phyloP scores from a whole-genome alignment of 37 sponge, comb jelly and placozoan species.

The Theonella swinhoei region DNA sequence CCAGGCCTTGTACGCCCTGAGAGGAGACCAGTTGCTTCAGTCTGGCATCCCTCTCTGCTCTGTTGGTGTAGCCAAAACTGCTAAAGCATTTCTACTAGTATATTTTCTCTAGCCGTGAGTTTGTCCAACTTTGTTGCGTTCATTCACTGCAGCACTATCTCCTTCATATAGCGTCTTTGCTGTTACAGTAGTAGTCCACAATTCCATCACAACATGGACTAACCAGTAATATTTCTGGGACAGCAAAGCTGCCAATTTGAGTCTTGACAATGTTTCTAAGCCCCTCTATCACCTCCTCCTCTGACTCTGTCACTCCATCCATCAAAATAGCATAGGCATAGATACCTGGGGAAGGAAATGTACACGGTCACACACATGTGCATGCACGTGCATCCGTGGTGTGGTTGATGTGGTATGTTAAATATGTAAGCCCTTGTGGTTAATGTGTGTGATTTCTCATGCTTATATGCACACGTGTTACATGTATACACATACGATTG shows the following conservation, averaged over 20 bases:
- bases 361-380: no score
- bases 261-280: constrained; percentile 35
- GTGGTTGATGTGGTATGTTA: no score
- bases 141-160: background rate
- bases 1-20: no score
- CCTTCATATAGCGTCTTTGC: background rate
- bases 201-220: no score
- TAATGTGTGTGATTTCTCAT: background rate
- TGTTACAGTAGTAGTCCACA: background rate
- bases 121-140: background rate
- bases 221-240: constrained; percentile 81
- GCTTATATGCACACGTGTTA: background rate
- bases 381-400: no score
- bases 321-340: constrained; percentile 88
- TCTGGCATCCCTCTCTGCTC: no score
- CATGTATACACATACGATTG: no score
- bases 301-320: constrained; percentile 64
- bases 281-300: constrained; percentile 26
- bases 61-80: no score
- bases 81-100: no score
- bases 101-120: no score
- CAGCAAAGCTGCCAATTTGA: constrained; percentile 90
- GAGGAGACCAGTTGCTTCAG: no score
- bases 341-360: constrained; percentile 39
- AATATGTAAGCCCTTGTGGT: no score